phyloP scores from a whole-genome alignment of 2,797 vertebrate species.

The Rhyacichthys aspro region DNA sequence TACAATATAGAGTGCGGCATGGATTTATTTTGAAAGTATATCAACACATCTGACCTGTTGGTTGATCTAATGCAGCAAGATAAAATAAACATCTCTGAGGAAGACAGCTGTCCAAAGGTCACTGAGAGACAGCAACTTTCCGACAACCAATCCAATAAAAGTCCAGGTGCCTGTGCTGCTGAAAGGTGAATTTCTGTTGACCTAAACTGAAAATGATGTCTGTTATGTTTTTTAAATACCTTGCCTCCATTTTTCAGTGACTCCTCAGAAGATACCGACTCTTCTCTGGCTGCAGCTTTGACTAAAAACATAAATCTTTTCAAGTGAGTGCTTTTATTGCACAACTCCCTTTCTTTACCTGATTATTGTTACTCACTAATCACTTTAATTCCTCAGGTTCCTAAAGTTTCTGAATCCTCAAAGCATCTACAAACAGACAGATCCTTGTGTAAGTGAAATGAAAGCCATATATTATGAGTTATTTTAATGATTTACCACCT shows the following conservation, averaged over 20 bases:
- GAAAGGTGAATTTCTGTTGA: conserved; percentile 31
- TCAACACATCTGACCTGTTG: conserved; percentile 17
- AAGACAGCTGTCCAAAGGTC: conserved; percentile 2
- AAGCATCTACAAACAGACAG: conserved; percentile 13
- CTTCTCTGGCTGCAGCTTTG: conserved; percentile 52
- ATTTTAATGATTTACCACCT: too few species aligned
- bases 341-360: neutral
- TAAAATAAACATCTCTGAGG: conserved; percentile 8
- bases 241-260: conserved; percentile 25
- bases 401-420: conserved; percentile 65
- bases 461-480: too few species aligned
- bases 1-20: too few species aligned
- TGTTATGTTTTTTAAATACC: too few species aligned
- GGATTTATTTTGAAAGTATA: neutral
- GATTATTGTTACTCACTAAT: neutral
- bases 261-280: conserved; percentile 43
- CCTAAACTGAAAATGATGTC: neutral
- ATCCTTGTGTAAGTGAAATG: conserved; percentile 56
- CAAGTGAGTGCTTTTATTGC: conserved; percentile 47
- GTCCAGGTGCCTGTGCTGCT: neutral
- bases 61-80: conserved; percentile 17
- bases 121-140: neutral
- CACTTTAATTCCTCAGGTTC: conserved; percentile 40
- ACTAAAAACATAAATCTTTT: conserved; percentile 50
- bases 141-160: neutral